Evolutionary conservation across 2,888 invertebrate genomes (phyloP).

Genomic region (Mesochorus sp.): DNA sequence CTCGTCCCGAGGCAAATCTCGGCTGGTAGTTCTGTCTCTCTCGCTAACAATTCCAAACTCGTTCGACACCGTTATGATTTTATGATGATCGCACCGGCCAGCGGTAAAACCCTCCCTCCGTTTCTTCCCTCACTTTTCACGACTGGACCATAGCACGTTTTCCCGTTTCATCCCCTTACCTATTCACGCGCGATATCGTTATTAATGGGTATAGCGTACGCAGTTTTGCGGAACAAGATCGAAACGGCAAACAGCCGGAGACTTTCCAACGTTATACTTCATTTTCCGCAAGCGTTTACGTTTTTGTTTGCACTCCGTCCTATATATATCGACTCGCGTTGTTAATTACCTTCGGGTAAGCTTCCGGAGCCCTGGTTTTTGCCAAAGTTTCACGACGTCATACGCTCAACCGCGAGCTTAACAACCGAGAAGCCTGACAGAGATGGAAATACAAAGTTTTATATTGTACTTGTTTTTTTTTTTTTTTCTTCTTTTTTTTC

Average conservation of each 20-base stretch:
- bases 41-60: conserved; percentile 40
- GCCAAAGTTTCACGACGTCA: not conserved
- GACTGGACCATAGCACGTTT: not conserved
- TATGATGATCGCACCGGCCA: not conserved
- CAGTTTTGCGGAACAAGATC: not conserved
- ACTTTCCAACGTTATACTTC: not conserved
- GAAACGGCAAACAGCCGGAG: not conserved
- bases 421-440: not conserved
- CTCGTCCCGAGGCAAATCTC: conserved; percentile 55
- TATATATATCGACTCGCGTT: not conserved
- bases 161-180: not conserved
- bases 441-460: not conserved
- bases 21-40: conserved; percentile 49
- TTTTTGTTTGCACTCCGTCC: not conserved
- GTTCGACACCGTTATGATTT: conserved; percentile 19
- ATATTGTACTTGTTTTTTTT: not conserved
- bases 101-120: conserved; percentile 1
- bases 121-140: conserved; percentile 50
- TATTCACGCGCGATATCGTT: conserved; percentile 10
- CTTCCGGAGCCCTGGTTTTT: not conserved
- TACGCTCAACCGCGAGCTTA: not conserved
- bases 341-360: conserved; percentile 11
- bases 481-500: not conserved
- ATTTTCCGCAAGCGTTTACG: conserved; percentile 9
- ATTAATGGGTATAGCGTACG: conserved; percentile 23